Conservation (phyloP, 2,888 invertebrate genomes). For the Epirrhoe tristata region DNA sequence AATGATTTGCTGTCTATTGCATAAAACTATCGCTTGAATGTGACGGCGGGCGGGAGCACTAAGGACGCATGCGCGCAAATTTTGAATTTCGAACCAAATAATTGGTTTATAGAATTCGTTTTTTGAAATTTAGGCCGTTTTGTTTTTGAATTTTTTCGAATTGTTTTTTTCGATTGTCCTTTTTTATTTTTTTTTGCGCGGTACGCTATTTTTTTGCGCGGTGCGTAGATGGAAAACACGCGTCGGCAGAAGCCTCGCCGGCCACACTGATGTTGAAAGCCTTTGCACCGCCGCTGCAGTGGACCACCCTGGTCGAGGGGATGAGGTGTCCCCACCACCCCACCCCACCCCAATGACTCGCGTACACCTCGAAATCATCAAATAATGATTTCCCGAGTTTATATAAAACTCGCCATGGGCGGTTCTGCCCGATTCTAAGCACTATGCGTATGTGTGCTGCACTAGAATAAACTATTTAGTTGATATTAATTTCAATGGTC, state of each 20-base stretch:
- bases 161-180: constrained; percentile 46
- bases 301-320: constrained; percentile 51
- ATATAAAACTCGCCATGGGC: constrained; percentile 66
- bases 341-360: constrained; percentile 72
- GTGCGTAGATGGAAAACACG: constrained; percentile 84
- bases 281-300: constrained; percentile 75
- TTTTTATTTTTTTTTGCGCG: constrained; percentile 59
- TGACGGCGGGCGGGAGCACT: constrained; percentile 77
- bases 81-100: constrained; percentile 72
- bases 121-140: constrained; percentile 61
- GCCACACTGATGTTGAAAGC: constrained; percentile 81
- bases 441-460: constrained; percentile 42
- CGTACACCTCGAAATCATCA: constrained; percentile 81
- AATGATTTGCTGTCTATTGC: constrained; percentile 81
- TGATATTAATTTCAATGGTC: constrained; percentile 67
- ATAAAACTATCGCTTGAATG: constrained; percentile 83
- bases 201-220: constrained; percentile 69
- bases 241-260: constrained; percentile 80
- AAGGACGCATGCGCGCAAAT: constrained; percentile 79
- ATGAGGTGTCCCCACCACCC: constrained; percentile 61
- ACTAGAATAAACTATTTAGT: constrained; percentile 72
- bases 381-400: constrained; percentile 84
- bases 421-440: constrained; percentile 51
- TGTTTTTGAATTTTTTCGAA: constrained; percentile 46
- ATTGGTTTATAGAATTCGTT: constrained; percentile 78